phyloP scores from a whole-genome alignment of 2,113 vertebrate species.

The Cavia aperea region DNA sequence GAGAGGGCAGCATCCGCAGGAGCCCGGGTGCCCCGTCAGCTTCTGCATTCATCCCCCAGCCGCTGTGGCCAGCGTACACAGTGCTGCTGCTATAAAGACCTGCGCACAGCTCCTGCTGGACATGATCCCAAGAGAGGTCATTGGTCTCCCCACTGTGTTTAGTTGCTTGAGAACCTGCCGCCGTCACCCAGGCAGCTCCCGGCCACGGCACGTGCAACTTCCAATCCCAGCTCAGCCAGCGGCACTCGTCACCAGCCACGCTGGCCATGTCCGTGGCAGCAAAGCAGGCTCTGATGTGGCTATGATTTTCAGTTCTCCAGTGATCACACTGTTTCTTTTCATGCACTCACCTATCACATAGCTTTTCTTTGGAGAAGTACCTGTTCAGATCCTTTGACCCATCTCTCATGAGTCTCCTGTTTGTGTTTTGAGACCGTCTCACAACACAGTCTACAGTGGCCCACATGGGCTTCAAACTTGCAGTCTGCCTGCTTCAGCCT shows the following conservation, averaged over 20 bases:
- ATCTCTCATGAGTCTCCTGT: not conserved
- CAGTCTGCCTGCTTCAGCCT: not conserved
- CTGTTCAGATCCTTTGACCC: not conserved
- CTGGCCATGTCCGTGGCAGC: not conserved
- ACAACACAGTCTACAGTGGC: not conserved
- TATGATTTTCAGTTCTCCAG: not conserved
- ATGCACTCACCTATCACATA: not conserved
- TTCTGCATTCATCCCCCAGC: not conserved
- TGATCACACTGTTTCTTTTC: not conserved
- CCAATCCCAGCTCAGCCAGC: not conserved
- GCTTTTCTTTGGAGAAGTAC: not conserved
- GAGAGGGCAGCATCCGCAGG: not conserved
- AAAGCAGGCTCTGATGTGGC: not conserved
- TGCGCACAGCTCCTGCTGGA: not conserved
- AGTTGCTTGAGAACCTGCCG: not conserved
- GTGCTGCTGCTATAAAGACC: not conserved
- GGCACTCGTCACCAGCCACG: not conserved
- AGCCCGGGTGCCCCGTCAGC: too few species aligned
- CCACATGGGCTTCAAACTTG: not conserved
- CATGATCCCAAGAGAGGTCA: too few species aligned
- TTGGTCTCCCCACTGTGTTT: not conserved
- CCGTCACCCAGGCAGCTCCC: not conserved
- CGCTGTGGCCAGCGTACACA: too few species aligned
- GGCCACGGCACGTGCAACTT: not conserved
- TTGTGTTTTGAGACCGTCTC: not conserved